Evolutionary conservation across 2,888 invertebrate species (phyloP).

Genomic region (Hyalella azteca): DNA sequence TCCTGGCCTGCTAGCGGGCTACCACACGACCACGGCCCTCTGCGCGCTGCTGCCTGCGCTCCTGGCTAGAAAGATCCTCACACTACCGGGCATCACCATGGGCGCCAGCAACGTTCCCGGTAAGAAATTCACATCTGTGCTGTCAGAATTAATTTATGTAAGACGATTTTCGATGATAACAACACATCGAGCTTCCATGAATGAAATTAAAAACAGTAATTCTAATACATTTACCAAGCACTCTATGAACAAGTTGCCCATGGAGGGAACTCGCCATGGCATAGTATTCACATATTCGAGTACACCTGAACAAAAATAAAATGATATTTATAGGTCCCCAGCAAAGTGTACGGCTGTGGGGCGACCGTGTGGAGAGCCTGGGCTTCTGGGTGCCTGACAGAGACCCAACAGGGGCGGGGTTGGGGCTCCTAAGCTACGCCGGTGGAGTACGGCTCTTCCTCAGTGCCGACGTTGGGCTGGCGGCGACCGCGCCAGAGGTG

Average conservation of each 20-base stretch:
- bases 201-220: too few relatives aligned
- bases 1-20: slow-evolving; percentile 43
- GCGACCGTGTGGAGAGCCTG: slow-evolving; percentile 47
- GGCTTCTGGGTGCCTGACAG: slow-evolving; percentile 55
- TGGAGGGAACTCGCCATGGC: too few relatives aligned
- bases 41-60: slow-evolving; percentile 45
- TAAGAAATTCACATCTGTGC: neutral
- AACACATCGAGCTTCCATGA: too few relatives aligned
- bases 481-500: slow-evolving; percentile 41
- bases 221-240: too few relatives aligned
- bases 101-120: slow-evolving; percentile 55
- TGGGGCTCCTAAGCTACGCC: slow-evolving; percentile 50
- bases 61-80: slow-evolving; percentile 39
- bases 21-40: slow-evolving; percentile 23
- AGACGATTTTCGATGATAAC: too few relatives aligned
- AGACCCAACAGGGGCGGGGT: slow-evolving; percentile 46
- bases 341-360: slow-evolving; percentile 45
- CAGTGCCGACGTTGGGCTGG: slow-evolving; percentile 44
- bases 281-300: too few relatives aligned
- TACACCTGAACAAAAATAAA: neutral
- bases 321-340: slow-evolving; percentile 43
- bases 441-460: slow-evolving; percentile 46
- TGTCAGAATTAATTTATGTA: too few relatives aligned
- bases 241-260: too few relatives aligned
- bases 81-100: slow-evolving; percentile 41